These are phyloP conservation scores for Caenorhabditis japonica DNA, from an alignment of 2,888 invertebrate species.

Conservation along the genomic window DNA sequence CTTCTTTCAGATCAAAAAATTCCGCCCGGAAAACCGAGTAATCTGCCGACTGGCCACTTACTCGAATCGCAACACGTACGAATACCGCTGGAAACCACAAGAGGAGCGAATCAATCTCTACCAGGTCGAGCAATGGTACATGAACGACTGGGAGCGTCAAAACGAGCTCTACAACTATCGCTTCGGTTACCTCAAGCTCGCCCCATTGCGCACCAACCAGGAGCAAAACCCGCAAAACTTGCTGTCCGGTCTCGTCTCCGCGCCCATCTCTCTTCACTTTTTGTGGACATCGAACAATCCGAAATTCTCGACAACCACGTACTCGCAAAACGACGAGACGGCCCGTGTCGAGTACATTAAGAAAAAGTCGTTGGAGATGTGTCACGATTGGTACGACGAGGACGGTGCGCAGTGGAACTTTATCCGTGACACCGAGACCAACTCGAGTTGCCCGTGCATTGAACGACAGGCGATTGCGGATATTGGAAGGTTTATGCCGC, in stretches of 20 bases:
- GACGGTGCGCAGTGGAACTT: constrained; percentile 76
- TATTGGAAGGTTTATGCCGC: constrained; percentile 90
- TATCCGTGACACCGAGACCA: constrained; percentile 76
- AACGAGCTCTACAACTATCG: constrained; percentile 74
- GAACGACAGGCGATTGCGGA: constrained; percentile 91
- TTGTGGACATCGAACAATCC: constrained; percentile 75
- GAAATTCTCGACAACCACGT: constrained; percentile 64
- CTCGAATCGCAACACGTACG: constrained; percentile 70
- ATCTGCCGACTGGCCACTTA: constrained; percentile 73
- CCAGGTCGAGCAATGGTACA: constrained; percentile 75
- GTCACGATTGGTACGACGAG: constrained; percentile 75
- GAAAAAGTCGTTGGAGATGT: constrained; percentile 71
- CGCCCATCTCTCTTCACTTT: constrained; percentile 76
- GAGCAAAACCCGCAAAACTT: constrained; percentile 53
- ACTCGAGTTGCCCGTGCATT: constrained; percentile 84
- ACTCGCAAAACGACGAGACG: constrained; percentile 62
- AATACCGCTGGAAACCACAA: constrained; percentile 72
- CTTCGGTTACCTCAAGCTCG: constrained; percentile 75
- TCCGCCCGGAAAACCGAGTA: constrained; percentile 73
- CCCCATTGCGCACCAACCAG: constrained; percentile 67
- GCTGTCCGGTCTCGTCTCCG: constrained; percentile 69
- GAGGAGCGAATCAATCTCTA: constrained; percentile 75
- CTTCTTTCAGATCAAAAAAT: constrained; percentile 71
- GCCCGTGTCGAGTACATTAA: constrained; percentile 64
- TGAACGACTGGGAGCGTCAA: constrained; percentile 75